Base-by-base conservation (phyloP, 2,888 invertebrate genomes). In the Melitaea athalia region DNA sequence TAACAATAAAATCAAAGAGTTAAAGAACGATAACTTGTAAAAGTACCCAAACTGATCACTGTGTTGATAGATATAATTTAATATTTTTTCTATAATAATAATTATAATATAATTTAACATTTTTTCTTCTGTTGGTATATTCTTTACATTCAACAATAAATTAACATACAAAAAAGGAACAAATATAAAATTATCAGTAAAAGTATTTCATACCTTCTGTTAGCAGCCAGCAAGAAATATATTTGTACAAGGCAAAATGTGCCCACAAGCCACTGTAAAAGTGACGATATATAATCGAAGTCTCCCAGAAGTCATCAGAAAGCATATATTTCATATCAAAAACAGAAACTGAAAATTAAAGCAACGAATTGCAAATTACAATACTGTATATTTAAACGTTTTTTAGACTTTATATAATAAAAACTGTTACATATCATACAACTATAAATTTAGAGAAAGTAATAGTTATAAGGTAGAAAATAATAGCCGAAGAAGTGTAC, bases 171-270 rank as follows among this genome's bases (percentile, higher is more conserved):
- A 31, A 12, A 11, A 31, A 7, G 15, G 6, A 5, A 12, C 5
- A 24, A 14, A 14, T 53, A 11, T 12, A 53, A 24, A 11, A 5
- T 14, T 31, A 12, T 50, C 57, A 67, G 7, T 5, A 4, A 15
- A 31, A 12, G 1, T 14, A 53, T 53, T 12, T 60, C 12, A 77
- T 95, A 80, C 97, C 97, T 93, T 98, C 98, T 4, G 97, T 95
- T 24, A 99, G 92, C 57, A 99, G 92, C 99, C 99, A 99, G 82
- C 97, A 97, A 0, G 97, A 96, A 62, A 99, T 96, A 82, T 99
- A 99, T 85, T 98, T 98, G 86, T 97, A 98, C 5, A 99, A 89
- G 14, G 95, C 95, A 67, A 96, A 94, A 82, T 97, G 96, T 0
- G 96, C 98, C 97, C 98, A 99, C 0, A 97, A 78, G 0, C 97